Base-by-base conservation (phyloP, 2,888 invertebrate genomes). In the Aplocera efformata region DNA sequence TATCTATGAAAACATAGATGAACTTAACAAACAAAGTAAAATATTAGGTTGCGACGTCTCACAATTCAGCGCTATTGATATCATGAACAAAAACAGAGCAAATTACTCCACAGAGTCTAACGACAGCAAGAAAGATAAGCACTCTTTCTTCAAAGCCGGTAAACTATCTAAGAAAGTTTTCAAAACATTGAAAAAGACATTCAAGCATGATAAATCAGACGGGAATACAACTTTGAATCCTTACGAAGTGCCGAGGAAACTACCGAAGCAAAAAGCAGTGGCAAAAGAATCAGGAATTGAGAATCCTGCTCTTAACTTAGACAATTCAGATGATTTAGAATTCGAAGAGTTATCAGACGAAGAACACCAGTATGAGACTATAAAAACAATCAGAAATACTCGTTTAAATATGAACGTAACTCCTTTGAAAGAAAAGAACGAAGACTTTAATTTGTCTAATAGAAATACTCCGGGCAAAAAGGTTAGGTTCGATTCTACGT, bases 311-410 rank as follows among this genome's bases (percentile, higher is more conserved):
- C 43, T 89, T 7, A 79, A 84, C 30, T 52, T 89, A 7, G 84
- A 88, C 42, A 79, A 78, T 42, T 86, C 86, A 0, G 89, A 89
- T 56, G 88, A 88, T 53, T 78, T 88, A 27, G 85, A 86, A 48
- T 78, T 88, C 6, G 84, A 88, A 55, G 74, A 75, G 41, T 32
- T 73, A 5, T 60, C 60, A 11, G 78, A 82, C 7, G 79, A 78
- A 10, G 72, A 83, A 46, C 83, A 83, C 54, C 75, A 82, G 28
- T 88, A 88, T 56, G 86, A 88, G 55, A 83, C 84, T 0, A 65
- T 88, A 0, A 86, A 85, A 64, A 88, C 86, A 0, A 47, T 83
- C 7, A 65, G 83, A 47, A 88, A 88, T 44, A 88, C 88, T 0
- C 66, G 63, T 24, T 50, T 86, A 0, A 88, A 88, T 42, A 83